Evolutionary conservation across 2,888 invertebrate species (phyloP), one percentile per base, ranked within the genome.

Genomic region (Xanthorhoe designata): DNA sequence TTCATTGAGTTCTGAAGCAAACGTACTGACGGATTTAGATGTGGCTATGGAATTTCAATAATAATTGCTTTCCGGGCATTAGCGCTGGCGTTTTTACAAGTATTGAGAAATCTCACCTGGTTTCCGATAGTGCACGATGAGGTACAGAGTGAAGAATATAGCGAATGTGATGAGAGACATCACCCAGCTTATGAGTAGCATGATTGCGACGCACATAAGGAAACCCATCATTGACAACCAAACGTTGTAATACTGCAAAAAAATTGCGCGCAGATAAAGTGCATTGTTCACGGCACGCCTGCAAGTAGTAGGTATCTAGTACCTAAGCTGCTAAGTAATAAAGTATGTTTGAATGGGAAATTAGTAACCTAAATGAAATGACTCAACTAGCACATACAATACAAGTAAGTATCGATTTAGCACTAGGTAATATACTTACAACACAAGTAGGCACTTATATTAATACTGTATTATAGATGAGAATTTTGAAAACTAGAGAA

Each of bases 171-270:
- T 94, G n/a, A 99, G 94, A 0, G 99, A 98, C 69, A 98, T 98
- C 82, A 95, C 94, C 97, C 98, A 98, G 84, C 98, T 97, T 85
- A 99, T 98, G 55, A 99, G 95, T 87, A 99, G 97, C 99, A 99
- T 99, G 70, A 99, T 98, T 42, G 95, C 95, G 57, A 97, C 96
- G 80, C 98, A 98, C 78, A 97, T 90, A 68, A 97, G 91, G 83
- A 98, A 97, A 0, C 98, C 98, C 55, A 95, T 80, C 59, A 98
- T 92, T 64, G 98, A 98, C 29, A 98, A 78, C 98, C 98, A 99
- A 67, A 96, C 96, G 90, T 98, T 98, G 94, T 98, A 99, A 87
- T 96, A 99, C 97, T 97, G 92, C 45, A 94, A 93, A 45, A 68
- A 62, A 57, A 63, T 53, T 8, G 19, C 0, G 29, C 19, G 24